phyloP scores from a whole-genome alignment of 2,797 vertebrate species.

The Pagetopsis macropterus region DNA sequence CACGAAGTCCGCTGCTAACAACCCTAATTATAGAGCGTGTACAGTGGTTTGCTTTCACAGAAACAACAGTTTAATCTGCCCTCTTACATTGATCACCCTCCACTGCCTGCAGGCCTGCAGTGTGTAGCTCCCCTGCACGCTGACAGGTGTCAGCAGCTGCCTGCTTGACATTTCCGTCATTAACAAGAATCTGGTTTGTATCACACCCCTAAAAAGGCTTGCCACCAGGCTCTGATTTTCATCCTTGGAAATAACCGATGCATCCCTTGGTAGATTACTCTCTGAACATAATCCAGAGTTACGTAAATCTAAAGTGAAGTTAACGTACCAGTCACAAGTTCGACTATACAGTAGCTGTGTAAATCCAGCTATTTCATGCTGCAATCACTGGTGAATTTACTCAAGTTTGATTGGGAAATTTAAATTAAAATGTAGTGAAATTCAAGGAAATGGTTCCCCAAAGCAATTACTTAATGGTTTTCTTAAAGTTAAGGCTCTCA shows the following conservation, averaged over 20 bases:
- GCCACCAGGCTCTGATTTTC: constrained; percentile 17
- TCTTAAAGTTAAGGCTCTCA: constrained; percentile 10
- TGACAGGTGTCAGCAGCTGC: constrained; percentile 61
- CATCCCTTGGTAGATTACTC: constrained; percentile 34
- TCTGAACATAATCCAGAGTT: constrained; percentile 42
- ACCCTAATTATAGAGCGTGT: constrained; percentile 10
- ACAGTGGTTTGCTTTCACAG: neutral
- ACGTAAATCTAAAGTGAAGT: constrained; percentile 27
- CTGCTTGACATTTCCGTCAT: constrained; percentile 55
- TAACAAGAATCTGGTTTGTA: constrained; percentile 54
- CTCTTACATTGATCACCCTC: constrained; percentile 11
- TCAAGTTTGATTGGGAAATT: constrained; percentile 49
- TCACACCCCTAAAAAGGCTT: constrained; percentile 44
- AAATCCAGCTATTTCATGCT: constrained; percentile 32
- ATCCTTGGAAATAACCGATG: constrained; percentile 46
- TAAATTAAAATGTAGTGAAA: constrained; percentile 43
- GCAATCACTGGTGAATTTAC: constrained; percentile 30
- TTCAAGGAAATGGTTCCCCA: constrained; percentile 28
- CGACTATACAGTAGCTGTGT: constrained; percentile 19
- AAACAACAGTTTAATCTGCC: constrained; percentile 20
- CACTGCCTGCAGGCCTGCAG: constrained; percentile 1
- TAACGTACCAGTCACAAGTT: constrained; percentile 22
- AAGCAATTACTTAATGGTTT: constrained; percentile 15
- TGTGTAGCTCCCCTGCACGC: constrained; percentile 1
- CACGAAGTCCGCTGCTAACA: constrained; percentile 10